Percentiles rank a stretch among this genome's conserved stretches.
phyloP scores from a whole-genome alignment of 2,797 vertebrate species.

The Scolopax bukidnonensis region DNA sequence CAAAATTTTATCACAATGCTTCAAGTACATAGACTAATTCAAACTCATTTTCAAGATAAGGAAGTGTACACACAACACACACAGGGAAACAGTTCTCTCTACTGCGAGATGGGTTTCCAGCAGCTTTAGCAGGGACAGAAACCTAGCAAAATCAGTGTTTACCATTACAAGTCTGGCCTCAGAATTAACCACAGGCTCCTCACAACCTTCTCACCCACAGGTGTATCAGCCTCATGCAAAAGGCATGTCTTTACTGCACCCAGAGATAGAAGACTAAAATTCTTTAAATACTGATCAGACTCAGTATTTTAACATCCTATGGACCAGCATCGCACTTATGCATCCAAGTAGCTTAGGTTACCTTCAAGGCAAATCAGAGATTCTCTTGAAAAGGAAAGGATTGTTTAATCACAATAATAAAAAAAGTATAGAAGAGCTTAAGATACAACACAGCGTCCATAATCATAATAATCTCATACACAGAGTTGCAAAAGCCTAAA shows the following conservation, averaged over 20 bases:
- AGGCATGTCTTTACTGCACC: not conserved
- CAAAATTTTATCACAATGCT: conserved; percentile 43
- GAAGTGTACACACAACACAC: not conserved
- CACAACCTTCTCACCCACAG: not conserved
- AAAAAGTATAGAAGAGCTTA: not conserved
- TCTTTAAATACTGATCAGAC: not conserved
- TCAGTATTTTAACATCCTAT: not conserved
- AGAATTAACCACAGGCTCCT: not conserved
- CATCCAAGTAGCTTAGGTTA: not conserved
- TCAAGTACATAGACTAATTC: conserved; percentile 36
- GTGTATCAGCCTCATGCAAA: not conserved
- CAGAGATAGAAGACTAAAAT: not conserved
- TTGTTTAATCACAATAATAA: not conserved
- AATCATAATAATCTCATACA: not conserved
- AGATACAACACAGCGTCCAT: not conserved
- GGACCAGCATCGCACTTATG: not conserved
- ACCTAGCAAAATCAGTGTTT: not conserved
- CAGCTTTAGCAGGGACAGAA: not conserved
- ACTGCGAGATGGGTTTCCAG: not conserved
- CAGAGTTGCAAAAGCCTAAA: not conserved
- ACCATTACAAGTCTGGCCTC: not conserved
- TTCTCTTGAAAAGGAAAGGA: not conserved
- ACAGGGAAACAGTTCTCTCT: not conserved
- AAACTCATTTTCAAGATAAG: conserved; percentile 36
- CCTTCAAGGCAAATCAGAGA: not conserved